Percentiles rank a stretch among this genome's conserved stretches.
phyloP scores from a whole-genome alignment of 2,888 invertebrate species.

The Caenorhabditis virilis region DNA sequence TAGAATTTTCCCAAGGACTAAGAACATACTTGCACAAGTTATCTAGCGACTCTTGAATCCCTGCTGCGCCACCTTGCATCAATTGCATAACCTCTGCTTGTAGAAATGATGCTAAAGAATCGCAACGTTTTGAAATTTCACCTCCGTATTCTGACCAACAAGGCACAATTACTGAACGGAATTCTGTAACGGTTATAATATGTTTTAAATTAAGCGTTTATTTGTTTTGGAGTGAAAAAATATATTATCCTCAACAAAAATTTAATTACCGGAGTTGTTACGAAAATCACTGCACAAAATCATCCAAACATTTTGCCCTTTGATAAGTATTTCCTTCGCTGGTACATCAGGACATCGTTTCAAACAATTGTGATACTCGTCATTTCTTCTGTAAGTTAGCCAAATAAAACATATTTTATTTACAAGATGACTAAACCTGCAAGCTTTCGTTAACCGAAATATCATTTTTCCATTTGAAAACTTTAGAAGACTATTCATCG shows the following conservation, averaged over 20 bases:
- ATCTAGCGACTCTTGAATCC: conserved; percentile 47
- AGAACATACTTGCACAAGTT: conserved; percentile 48
- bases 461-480: conserved; percentile 22
- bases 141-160: conserved; percentile 47
- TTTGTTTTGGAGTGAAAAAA: neutral
- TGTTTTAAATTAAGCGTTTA: neutral
- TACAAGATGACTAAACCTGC: conserved; percentile 15
- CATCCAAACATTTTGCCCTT: conserved; percentile 58
- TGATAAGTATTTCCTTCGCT: conserved; percentile 47
- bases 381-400: conserved; percentile 39
- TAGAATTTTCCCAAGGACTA: neutral
- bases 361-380: conserved; percentile 49
- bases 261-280: conserved; percentile 45
- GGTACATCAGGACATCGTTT: conserved; percentile 44
- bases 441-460: conserved; percentile 34
- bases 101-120: conserved; percentile 30
- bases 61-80: conserved; percentile 51
- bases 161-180: conserved; percentile 37
- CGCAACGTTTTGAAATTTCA: conserved; percentile 32
- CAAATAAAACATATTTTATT: neutral
- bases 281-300: conserved; percentile 52
- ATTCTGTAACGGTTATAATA: conserved; percentile 22
- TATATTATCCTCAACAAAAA: neutral
- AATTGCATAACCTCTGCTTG: conserved; percentile 49
- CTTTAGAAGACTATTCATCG: conserved; percentile 53